Conservation (phyloP, 2,888 invertebrate genomes). For the Diaprepes abbreviatus region DNA sequence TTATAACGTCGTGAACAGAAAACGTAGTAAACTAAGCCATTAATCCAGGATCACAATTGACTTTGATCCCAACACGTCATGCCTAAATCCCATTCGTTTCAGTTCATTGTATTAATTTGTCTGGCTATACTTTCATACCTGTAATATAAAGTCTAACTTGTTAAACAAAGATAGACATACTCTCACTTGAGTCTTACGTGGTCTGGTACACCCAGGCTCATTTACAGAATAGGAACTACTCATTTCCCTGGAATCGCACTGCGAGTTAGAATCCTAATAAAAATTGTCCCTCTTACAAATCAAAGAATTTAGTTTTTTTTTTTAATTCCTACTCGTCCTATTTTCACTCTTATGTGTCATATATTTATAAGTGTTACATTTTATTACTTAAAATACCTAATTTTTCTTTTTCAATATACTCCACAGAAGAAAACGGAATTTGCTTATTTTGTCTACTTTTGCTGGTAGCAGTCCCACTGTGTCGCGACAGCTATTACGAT, state of each 20-base stretch:
- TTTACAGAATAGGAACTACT: background rate
- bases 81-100: background rate
- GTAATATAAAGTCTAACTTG: too few relatives aligned
- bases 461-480: background rate
- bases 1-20: too few relatives aligned
- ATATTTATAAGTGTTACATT: too few relatives aligned
- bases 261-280: background rate
- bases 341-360: too few relatives aligned
- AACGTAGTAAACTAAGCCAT: background rate
- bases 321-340: too few relatives aligned
- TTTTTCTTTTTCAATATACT: too few relatives aligned
- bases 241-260: background rate
- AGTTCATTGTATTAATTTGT: too few relatives aligned
- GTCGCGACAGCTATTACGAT: background rate
- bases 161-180: background rate
- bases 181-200: too few relatives aligned
- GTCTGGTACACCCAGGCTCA: background rate
- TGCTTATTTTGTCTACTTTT: background rate
- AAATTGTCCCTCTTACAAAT: background rate
- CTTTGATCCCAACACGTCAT: slow-evolving; percentile 1
- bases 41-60: background rate
- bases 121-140: too few relatives aligned
- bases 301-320: too few relatives aligned
- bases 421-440: too few relatives aligned
- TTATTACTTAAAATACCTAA: too few relatives aligned